These are phyloP conservation scores for Lamellibrachia columna DNA, from an alignment of 2,888 invertebrate species.

Conservation along the genomic window DNA sequence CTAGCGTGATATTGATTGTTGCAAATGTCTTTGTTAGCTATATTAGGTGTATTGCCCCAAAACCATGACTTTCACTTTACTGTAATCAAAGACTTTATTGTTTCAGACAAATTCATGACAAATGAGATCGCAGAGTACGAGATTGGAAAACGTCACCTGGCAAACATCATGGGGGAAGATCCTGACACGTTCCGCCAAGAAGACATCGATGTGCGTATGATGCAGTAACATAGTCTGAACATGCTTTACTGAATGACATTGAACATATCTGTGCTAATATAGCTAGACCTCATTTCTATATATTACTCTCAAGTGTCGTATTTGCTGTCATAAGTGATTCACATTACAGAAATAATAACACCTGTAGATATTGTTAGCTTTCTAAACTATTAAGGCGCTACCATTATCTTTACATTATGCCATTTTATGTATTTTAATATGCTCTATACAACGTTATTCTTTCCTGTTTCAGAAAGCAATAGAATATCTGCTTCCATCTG, in stretches of 20 bases:
- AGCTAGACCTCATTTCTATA: neutral
- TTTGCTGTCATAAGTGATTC: neutral
- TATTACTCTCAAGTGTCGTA: neutral
- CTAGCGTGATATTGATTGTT: too few species aligned
- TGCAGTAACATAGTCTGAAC: neutral
- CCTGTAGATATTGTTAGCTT: neutral
- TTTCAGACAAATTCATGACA: constrained; percentile 80
- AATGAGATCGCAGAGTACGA: constrained; percentile 82
- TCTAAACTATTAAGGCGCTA: neutral
- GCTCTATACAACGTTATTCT: neutral
- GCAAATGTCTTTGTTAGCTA: too few species aligned
- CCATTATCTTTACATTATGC: neutral
- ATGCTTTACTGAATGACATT: neutral
- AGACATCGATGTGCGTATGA: constrained; percentile 41
- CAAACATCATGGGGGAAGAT: constrained; percentile 98
- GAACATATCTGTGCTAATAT: neutral
- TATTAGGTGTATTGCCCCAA: too few species aligned
- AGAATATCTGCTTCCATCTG: constrained; percentile 94
- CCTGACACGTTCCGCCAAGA: constrained; percentile 85
- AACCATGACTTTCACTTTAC: too few species aligned
- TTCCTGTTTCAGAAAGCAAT: constrained; percentile 77
- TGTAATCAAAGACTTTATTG: neutral
- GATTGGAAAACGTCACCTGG: constrained; percentile 92
- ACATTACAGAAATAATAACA: neutral
- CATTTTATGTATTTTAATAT: neutral